Evolutionary conservation across 2,797 vertebrate genomes (phyloP), one percentile per base, ranked within the genome.

Genomic region (Karalla daura): DNA sequence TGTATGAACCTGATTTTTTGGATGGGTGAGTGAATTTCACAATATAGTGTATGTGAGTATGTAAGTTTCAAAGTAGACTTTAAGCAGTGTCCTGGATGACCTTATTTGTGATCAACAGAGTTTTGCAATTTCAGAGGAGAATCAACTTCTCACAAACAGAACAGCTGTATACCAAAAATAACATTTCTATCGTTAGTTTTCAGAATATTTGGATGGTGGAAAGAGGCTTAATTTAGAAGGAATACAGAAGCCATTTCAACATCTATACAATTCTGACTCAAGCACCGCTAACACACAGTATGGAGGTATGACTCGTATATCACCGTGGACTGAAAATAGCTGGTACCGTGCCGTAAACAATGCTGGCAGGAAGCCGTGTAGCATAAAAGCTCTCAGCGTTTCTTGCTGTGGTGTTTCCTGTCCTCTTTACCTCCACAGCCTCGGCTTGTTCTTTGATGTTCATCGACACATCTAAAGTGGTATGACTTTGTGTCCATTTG

Each of bases 391-490:
- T 43, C 70, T 58, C 28, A 37, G 32, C 61, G 61, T 20, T 23
- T 45, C 47, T 63, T 20, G 7, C 18, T 33, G 10, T 45, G 5
- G 44, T 58, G 37, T 46, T 67, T 28, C 54, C 20, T 35, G 51
- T 54, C 33, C 36, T 74, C 37, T 74, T 73, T 20, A 53, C 61
- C 44, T 73, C 40, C 50, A 35, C 56, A 40, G 23, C 56, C 43
- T 43, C 17, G 15, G 46, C 63, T 64, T 60, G 21, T 43, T 75
- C 55, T 78, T 43, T 27, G 68, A 73, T 77, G 58, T 40, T 21
- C 37, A 20, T 53, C 66, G 62, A 68, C 74, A 30, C 52, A 62
- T 63, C 65, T 23, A 61, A 10, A 12, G 2, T 43, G 39, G n/a
- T 68, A 35, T 30, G 54, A 55, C 53, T 61, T 24, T 70, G 55